Conservation (phyloP, 2,113 vertebrate species). For the Sinocyclocheilus rhinocerous region DNA sequence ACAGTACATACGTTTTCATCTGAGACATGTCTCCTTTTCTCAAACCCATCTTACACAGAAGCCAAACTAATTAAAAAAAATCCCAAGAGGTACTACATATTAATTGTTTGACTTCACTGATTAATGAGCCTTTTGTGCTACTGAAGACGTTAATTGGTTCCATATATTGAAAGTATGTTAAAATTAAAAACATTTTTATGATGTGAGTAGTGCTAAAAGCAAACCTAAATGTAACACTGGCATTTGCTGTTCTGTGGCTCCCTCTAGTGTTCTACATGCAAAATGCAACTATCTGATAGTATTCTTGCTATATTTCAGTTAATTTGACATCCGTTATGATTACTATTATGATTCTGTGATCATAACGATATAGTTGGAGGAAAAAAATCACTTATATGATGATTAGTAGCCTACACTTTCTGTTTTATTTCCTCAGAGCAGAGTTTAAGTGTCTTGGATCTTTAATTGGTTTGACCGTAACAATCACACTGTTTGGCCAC, state of each 20-base stretch:
- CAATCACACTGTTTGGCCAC: neutral
- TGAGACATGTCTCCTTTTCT: slow-evolving; percentile 12
- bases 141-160: neutral
- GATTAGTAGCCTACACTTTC: neutral
- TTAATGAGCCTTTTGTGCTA: neutral
- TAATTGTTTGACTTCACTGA: neutral
- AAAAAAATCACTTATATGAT: neutral
- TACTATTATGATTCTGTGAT: neutral
- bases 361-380: neutral
- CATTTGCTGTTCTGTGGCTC: slow-evolving; percentile 7
- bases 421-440: neutral
- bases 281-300: neutral
- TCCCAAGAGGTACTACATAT: neutral
- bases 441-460: neutral
- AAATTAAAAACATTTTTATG: neutral
- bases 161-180: neutral
- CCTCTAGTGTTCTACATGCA: neutral
- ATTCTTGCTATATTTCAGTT: neutral
- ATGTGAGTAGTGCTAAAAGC: neutral
- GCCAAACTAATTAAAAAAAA: neutral
- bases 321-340: neutral
- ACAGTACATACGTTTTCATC: neutral
- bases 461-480: neutral
- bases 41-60: slow-evolving; percentile 9
- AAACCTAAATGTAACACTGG: neutral